Evolutionary conservation across 1,140 invertebrate genomes (phyloP), one percentile per base, ranked within the genome.

Genomic region (Trichomalopsis sarcophagae): DNA sequence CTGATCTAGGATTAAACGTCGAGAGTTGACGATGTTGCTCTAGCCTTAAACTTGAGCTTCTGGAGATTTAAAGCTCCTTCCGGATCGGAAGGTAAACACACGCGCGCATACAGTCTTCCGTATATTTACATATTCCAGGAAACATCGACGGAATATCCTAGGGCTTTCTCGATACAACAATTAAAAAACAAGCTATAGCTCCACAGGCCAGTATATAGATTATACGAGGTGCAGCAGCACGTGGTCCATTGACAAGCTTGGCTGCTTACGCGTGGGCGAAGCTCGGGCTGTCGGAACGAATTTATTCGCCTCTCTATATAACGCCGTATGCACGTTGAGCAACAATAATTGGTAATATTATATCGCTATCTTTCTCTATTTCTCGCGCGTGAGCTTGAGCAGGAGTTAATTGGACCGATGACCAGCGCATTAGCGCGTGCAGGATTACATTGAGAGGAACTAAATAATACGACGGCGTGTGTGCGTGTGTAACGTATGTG

Each of bases 281-380:
- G 40, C 74, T 17, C 55, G 13, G 71, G 40, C 74, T 33, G 76
- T 73, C 66, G 76, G 17, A 55, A 27, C 33, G 36, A 73, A 84
- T 84, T 73, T 73, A 84, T 79, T 84, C 82, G 68, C 73, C 73
- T 40, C 44, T 30, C 66, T n/a, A 27, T 27, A 27, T 27, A 27
- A 27, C 27, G 1, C 27, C 27, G 27, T 27, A 27, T 27, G 77
- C 55, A 55, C 27, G 21, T 84, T 75, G 76, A 75, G 77, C 27
- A 74, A 73, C 62, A 79, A 79, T 84, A 84, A 84, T 79, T 73
- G 76, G 4, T 44, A 77, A 83, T 83, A 77, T 83, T 83, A 77
- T 83, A 77, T 66, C 50, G 33, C 44, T 66, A 27, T 27, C 27
- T 27, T 27, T 27, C 27, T 27, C 27, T 27, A 21, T 14, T 66